Base-by-base conservation (phyloP, 1,140 invertebrate species). In the Rhysida immarginata region DNA sequence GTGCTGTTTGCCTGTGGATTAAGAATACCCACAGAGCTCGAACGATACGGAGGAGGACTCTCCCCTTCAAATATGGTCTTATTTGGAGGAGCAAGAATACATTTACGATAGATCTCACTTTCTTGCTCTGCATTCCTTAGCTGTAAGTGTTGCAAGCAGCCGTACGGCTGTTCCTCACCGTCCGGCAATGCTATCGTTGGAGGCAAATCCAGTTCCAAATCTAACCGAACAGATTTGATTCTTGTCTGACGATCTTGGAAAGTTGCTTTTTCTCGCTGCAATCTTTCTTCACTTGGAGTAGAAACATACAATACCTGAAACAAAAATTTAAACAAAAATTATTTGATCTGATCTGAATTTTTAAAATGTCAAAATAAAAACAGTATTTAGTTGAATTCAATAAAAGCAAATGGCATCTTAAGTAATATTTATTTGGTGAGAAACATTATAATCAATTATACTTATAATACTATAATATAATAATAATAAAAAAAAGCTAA, bases 61-160 rank as follows among this genome's bases (percentile, higher is more conserved):
- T 81, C 78, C 57, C 78, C 77, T 60, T 82, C 79, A 63, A 78
- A 77, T 26, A 82, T 77, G 35, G 81, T 83, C 62, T 78, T 75
- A 62, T 84, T 84, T 20, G 82, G 82, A 25, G 82, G 81, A 54
- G 81, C 77, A 60, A 79, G 73, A 59, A 84, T 78, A 61, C 79
- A 81, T 65, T 80, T 78, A 64, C 80, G 78, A 66, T 80, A 79
- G 53, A 81, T 80, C 66, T 82, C 78, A 62, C 77, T 77, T 68
- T 81, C 76, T 76, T 80, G 67, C 29, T 80, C 78, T 54, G 74
- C 71, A 68, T 79, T 77, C 55, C 77, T 74, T 64, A 80, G 73
- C 59, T 82, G 78, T 57, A 81, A 69, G 60, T 75, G 73, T 57
- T 75, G 74, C 56, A 79, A 75, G 60, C 74, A 73, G 52, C 73